Conservation (phyloP, 1,140 invertebrate species). For the Papilio machaon region DNA sequence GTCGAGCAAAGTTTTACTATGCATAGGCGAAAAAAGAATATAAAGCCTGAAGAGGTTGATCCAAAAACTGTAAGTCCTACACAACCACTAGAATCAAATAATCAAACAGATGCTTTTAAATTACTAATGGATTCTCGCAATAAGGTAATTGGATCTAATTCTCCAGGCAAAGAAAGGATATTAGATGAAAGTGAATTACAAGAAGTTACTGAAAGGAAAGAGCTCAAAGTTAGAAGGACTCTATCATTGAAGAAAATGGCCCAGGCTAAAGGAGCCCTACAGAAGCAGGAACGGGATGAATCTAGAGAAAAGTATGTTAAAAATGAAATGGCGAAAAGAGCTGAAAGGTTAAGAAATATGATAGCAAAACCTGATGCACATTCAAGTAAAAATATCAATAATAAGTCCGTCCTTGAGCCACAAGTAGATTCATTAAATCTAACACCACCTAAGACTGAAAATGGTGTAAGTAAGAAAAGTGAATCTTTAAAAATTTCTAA, state of each 20-base stretch:
- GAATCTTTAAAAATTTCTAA: neutral
- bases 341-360: constrained; percentile 82
- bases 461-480: constrained; percentile 21
- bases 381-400: constrained; percentile 41
- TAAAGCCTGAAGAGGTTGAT: constrained; percentile 41
- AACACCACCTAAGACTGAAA: constrained; percentile 36
- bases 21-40: constrained; percentile 56
- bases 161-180: constrained; percentile 80
- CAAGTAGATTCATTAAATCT: neutral
- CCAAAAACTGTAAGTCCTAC: constrained; percentile 55
- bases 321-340: constrained; percentile 81
- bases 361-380: constrained; percentile 53
- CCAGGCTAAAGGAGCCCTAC: constrained; percentile 82
- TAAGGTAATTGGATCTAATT: constrained; percentile 84
- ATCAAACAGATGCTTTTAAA: constrained; percentile 83
- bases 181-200: constrained; percentile 48
- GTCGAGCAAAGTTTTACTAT: constrained; percentile 71
- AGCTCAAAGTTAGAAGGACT: constrained; percentile 79
- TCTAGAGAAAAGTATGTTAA: constrained; percentile 80
- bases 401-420: neutral
- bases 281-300: constrained; percentile 82
- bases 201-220: constrained; percentile 61
- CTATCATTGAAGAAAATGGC: constrained; percentile 83
- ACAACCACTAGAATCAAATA: constrained; percentile 47
- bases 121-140: constrained; percentile 85